Percentiles rank a stretch among this genome's conserved stretches.
Evolutionary conservation across 1,140 invertebrate genomes (phyloP).

Genomic region (Magallana ariakensis): DNA sequence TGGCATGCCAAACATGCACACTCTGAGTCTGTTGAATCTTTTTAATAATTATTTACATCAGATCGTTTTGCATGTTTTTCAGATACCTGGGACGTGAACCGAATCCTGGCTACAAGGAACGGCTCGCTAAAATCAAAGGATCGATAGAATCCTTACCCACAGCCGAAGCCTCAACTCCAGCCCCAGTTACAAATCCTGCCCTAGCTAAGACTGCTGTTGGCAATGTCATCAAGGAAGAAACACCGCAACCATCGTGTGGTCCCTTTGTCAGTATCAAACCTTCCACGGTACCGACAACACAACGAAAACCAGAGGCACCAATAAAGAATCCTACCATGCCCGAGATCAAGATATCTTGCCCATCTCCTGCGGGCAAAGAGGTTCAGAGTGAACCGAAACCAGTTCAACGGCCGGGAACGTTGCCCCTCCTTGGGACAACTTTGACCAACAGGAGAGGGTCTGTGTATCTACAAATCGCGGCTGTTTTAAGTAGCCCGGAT

Average conservation of each 20-base stretch:
- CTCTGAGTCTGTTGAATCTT: no score
- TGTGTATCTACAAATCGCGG: conserved; percentile 56
- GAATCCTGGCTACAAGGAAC: not conserved
- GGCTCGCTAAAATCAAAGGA: not conserved
- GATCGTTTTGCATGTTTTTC: not conserved
- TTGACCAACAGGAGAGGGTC: conserved; percentile 23
- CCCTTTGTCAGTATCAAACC: not conserved
- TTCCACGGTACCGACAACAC: not conserved
- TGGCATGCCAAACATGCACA: no score
- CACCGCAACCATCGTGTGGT: not conserved
- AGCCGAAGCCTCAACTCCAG: not conserved
- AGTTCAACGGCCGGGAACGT: not conserved
- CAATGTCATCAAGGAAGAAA: not conserved
- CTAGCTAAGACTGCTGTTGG: not conserved
- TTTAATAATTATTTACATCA: no score
- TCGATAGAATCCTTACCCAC: not conserved
- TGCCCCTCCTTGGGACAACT: not conserved
- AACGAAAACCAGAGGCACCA: not conserved
- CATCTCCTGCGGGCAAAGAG: not conserved
- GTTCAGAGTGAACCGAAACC: not conserved
- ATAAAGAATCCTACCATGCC: not conserved
- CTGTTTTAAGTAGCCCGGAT: conserved; percentile 14
- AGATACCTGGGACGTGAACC: conserved; percentile 9
- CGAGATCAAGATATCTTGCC: conserved; percentile 1
- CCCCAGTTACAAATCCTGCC: no score